A percentile compares a stretch with the other conserved stretches of the same genome.
These are phyloP conservation scores for Onthophagus taurus DNA, from an alignment of 1,140 invertebrate genomes.

Conservation along the genomic window DNA sequence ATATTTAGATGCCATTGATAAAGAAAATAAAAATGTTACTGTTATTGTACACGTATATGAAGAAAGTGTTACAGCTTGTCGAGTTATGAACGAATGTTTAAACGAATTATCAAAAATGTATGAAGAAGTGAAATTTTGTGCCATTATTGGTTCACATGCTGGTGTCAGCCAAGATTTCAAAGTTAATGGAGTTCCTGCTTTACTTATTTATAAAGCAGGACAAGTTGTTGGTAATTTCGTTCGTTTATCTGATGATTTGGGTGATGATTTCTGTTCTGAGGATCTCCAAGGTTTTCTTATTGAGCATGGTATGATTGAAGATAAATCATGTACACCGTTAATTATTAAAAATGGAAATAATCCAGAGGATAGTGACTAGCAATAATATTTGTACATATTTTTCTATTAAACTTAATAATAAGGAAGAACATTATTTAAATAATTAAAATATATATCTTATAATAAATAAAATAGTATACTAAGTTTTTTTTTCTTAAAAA, in stretches of 20 bases:
- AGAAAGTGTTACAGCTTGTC: slow-evolving; percentile 61
- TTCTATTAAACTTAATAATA: too few relatives aligned
- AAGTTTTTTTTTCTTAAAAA: too few relatives aligned
- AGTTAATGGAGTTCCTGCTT: slow-evolving; percentile 77
- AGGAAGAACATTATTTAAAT: too few relatives aligned
- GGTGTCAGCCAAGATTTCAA: slow-evolving; percentile 78
- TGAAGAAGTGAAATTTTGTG: slow-evolving; percentile 85
- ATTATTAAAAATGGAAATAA: slow-evolving; percentile 24
- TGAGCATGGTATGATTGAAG: slow-evolving; percentile 69
- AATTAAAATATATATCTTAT: too few relatives aligned
- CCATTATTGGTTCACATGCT: slow-evolving; percentile 61
- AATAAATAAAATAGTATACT: too few relatives aligned
- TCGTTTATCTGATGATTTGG: slow-evolving; percentile 73
- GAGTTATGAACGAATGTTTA: slow-evolving; percentile 79
- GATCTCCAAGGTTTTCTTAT: slow-evolving; percentile 87
- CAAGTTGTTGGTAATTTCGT: slow-evolving; percentile 92
- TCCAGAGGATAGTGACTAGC: slow-evolving; percentile 8
- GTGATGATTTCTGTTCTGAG: slow-evolving; percentile 80
- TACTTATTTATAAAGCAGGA: slow-evolving; percentile 84
- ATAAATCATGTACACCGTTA: slow-evolving; percentile 44
- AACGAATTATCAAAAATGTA: slow-evolving; percentile 70
- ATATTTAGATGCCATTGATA: slow-evolving; percentile 81
- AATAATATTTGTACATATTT: too few relatives aligned
- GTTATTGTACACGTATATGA: slow-evolving; percentile 89
- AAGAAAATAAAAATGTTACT: slow-evolving; percentile 76